Evolutionary conservation across 2,113 vertebrate genomes (phyloP), one percentile per base, ranked within the genome.

Genomic region (Ammodytes marinus): DNA sequence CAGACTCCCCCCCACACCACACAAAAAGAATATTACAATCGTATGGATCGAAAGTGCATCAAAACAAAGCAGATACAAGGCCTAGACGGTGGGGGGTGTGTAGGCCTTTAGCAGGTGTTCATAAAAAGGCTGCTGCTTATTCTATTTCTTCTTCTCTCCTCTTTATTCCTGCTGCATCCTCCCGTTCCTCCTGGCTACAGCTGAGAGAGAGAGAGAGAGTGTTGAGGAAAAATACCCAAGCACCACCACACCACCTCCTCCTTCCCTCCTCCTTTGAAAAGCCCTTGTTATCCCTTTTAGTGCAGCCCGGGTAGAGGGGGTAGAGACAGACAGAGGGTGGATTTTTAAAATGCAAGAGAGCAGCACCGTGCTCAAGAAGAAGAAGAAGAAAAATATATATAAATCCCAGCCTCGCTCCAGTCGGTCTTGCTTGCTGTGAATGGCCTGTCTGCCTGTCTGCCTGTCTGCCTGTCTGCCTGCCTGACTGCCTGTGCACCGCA

Each of bases 401-500:
- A 27, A 91, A 91, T 83, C 86, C 88, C 90, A 89, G 83, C 83
- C 87, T 86, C 93, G 85, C 89, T 90, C 89, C 90, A 43, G 90
- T 84, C 57, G 65, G 94, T 91, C 86, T 76, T 77, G 69, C 88
- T 90, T 67, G 59, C 89, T 93, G 84, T 74, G 94, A 94, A 75
- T 92, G 95, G 96, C 94, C 95, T 95, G 96, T 95, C 75, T 89
- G 27, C 27, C 27, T 27, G 27, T 2, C 2, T 27, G 27, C 27
- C 27, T 27, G 27, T 95, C 75, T 89, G 27, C 27, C 27, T 27
- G 27, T 2, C 2, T 27, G 27, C 27, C 27, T 27, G 27, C 2
- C 27, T 27, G 27, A 94, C 95, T 95, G 96, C 95, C 75, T 89
- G 95, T 92, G 96, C 95, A 67, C 92, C 75, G 96, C 96, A 94